Conservation (phyloP, 1,140 invertebrate genomes). For the Lutraria rhynchaena region DNA sequence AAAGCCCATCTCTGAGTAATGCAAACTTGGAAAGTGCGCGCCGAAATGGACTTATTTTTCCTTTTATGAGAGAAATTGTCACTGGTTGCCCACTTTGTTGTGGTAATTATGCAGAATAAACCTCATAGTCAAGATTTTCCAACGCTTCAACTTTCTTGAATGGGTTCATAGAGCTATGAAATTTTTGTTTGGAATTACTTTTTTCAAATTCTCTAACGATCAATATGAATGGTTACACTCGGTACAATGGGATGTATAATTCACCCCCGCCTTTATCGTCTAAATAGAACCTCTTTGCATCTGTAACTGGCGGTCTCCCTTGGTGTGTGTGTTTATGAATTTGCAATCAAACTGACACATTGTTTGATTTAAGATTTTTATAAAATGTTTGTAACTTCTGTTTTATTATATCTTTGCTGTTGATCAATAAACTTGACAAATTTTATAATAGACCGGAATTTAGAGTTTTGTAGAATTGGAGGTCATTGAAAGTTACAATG, state of each 20-base stretch:
- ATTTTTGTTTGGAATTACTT: constrained; percentile 57
- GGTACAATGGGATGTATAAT: constrained; percentile 26
- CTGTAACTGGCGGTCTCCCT: no score
- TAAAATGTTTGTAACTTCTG: no score
- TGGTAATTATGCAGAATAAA: constrained; percentile 43
- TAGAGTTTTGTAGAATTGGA: no score
- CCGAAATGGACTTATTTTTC: constrained; percentile 24
- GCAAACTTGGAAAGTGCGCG: constrained; percentile 38
- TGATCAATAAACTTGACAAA: no score
- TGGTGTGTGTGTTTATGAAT: no score
- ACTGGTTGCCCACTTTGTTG: constrained; percentile 47
- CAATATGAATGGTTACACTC: constrained; percentile 33
- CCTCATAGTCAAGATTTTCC: constrained; percentile 46
- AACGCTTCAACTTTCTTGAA: constrained; percentile 50
- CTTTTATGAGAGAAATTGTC: constrained; percentile 20
- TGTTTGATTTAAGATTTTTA: no score
- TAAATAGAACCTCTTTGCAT: constrained; percentile 25
- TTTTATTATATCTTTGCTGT: no score
- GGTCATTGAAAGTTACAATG: no score
- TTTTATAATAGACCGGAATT: no score
- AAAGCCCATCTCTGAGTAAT: constrained; percentile 45
- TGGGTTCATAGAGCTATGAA: constrained; percentile 47
- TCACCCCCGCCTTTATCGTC: constrained; percentile 9
- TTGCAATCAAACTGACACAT: no score
- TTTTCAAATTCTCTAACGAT: constrained; percentile 28